A percentile compares a stretch with the other conserved stretches of the same genome.
phyloP scores from a whole-genome alignment of 2,888 invertebrate genomes.

The Pachycephus smyrnensis region DNA sequence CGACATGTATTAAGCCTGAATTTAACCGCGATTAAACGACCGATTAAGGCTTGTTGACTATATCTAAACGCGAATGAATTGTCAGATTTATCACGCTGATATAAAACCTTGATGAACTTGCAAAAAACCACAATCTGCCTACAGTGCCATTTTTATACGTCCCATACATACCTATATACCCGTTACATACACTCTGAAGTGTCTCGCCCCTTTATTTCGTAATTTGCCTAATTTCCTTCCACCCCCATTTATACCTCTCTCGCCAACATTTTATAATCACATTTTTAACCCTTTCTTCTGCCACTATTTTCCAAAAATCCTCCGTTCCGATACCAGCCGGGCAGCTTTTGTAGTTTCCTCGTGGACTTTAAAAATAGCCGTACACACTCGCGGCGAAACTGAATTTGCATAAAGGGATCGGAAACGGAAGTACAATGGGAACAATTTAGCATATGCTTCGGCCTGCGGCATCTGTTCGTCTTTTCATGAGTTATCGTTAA shows the following conservation, averaged over 20 bases:
- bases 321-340: not conserved
- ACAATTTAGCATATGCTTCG: constrained; percentile 1
- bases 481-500: not conserved
- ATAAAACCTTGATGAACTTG: not conserved
- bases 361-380: constrained; percentile 2
- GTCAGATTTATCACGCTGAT: not conserved
- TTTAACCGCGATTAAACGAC: constrained; percentile 26
- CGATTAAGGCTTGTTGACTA: not conserved
- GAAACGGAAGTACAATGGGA: constrained; percentile 5
- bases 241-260: too few species aligned
- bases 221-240: too few species aligned
- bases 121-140: not conserved
- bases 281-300: not conserved
- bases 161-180: not conserved
- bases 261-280: not conserved
- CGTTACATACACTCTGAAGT: too few species aligned
- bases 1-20: constrained; percentile 13
- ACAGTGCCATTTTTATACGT: not conserved
- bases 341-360: not conserved
- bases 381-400: not conserved
- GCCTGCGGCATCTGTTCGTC: constrained; percentile 1
- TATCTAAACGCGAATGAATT: not conserved
- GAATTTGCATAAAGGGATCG: constrained; percentile 2
- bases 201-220: too few species aligned
- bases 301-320: not conserved